Conservation (phyloP, 2,113 vertebrate genomes). For the Aythya baeri region DNA sequence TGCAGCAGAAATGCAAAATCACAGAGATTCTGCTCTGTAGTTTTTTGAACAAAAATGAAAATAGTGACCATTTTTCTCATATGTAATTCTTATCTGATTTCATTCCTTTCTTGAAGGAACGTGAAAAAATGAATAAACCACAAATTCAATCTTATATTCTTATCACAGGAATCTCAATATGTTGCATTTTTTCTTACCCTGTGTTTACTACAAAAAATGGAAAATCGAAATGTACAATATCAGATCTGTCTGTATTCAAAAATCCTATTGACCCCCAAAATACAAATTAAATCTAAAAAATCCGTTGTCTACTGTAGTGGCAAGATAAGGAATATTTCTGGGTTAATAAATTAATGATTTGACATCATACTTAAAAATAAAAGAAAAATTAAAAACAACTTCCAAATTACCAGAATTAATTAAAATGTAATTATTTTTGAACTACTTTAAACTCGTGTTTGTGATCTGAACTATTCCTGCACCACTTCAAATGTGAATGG, state of each 20-base stretch:
- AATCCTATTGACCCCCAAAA: neutral
- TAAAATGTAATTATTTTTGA: constrained; percentile 33
- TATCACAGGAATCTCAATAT: neutral
- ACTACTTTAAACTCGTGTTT: neutral
- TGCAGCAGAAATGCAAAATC: neutral
- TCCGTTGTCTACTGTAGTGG: neutral
- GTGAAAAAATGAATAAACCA: neutral
- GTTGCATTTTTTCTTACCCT: neutral
- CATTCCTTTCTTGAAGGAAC: constrained; percentile 7
- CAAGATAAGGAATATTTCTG: neutral
- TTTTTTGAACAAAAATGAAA: neutral
- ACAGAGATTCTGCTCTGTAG: neutral
- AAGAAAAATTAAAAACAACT: neutral
- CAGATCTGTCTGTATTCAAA: neutral
- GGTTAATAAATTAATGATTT: neutral
- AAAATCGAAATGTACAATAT: neutral
- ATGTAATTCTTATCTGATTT: neutral
- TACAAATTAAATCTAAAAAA: neutral
- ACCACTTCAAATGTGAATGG: neutral
- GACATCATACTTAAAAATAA: neutral
- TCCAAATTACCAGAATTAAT: constrained; percentile 18
- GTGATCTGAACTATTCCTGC: constrained; percentile 22
- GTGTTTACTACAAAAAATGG: neutral
- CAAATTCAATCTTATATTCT: neutral
- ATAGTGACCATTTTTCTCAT: neutral